Evolutionary conservation across 2,113 vertebrate genomes (phyloP).

Genomic region (Cardinalis cardinalis): DNA sequence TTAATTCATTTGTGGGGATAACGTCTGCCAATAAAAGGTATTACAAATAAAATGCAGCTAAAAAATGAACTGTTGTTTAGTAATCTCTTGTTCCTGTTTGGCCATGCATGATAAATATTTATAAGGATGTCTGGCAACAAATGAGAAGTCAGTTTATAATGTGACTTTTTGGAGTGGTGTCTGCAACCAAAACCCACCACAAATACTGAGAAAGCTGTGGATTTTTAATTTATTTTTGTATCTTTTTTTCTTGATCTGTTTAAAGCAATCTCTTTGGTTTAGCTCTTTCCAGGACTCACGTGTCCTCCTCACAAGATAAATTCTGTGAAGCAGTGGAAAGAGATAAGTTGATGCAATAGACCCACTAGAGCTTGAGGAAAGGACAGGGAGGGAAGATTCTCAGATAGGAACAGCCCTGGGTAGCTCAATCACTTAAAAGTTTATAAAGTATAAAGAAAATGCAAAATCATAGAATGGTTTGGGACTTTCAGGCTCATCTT

Average conservation of each 20-base stretch:
- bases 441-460: not conserved
- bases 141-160: not conserved
- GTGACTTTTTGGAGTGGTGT: not conserved
- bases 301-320: not conserved
- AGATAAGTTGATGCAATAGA: not conserved
- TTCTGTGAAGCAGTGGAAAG: not conserved
- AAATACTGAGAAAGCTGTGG: not conserved
- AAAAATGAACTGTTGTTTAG: conserved; percentile 36
- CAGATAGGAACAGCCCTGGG: not conserved
- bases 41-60: conserved; percentile 39
- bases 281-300: not conserved
- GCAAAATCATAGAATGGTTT: not conserved
- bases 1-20: conserved; percentile 40
- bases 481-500: not conserved
- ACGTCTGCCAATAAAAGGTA: conserved; percentile 43
- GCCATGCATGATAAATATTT: not conserved
- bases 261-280: not conserved
- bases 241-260: not conserved
- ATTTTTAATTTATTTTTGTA: not conserved
- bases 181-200: not conserved
- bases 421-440: not conserved
- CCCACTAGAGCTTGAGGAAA: not conserved
- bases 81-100: conserved; percentile 15
- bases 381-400: not conserved
- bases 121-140: not conserved